Evolutionary conservation across 2,113 vertebrate species (phyloP), one percentile per base, ranked within the genome.

Genomic region (Callocephalon fimbriatum): DNA sequence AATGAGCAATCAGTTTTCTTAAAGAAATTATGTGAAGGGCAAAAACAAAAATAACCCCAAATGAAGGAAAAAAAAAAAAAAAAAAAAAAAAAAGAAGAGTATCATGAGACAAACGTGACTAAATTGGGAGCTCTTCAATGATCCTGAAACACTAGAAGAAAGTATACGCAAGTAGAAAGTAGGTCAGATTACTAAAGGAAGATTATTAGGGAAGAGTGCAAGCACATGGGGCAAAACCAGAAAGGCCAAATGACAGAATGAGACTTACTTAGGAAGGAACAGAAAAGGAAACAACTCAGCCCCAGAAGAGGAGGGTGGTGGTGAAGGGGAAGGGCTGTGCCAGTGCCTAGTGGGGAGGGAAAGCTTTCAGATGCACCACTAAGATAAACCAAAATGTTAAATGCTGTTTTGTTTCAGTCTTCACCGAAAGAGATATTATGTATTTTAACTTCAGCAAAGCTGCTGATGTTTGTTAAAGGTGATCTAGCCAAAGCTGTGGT

Each of bases 111-210:
- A 78, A 95, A 89, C n/a, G 77, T 62, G 63, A 94, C 86, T 91
- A 92, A 83, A 93, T 7, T 6, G 23, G 86, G 76, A 88, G 72
- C 72, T 83, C 88, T 65, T 91, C n/a, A 29, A 56, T 45, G 67
- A 92, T 76, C 59, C 82, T 93, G 89, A 95, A 96, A 95, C 72
- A 86, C 35, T 91, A 95, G 91, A 95, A 95, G 93, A 79, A 95
- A 84, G 47, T 51, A 58, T 63, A 84, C 9, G 9, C 50, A 91
- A 88, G 80, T 67, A 89, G 90, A 96, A 96, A 83, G 48, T 93
- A 88, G 71, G 86, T 95, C 95, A 95, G 73, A 94, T 88, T 84
- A 86, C 91, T 78, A 91, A 84, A 93, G 83, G 76, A 88, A 91
- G 59, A 87, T 63, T 89, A 86, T 88, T 84, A 91, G 83, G 70